A percentile compares a stretch with the other conserved stretches of the same genome.
phyloP scores from a whole-genome alignment of 2,113 vertebrate species.

The Cacatua alba region DNA sequence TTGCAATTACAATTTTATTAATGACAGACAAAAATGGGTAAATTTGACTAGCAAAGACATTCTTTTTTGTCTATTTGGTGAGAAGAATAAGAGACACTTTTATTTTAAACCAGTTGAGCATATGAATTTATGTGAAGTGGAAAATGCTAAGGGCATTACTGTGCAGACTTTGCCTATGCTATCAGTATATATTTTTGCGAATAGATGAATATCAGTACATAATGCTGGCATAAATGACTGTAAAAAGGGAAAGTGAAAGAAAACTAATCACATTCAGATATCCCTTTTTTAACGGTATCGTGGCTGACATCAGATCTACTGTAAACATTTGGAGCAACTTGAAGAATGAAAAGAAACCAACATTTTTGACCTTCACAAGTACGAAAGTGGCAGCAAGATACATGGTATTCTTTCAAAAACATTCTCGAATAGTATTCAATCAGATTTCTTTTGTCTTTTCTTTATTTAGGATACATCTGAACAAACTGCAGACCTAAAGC shows the following conservation, averaged over 20 bases:
- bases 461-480: not conserved
- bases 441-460: not conserved
- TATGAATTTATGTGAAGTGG: not conserved
- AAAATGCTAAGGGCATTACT: not conserved
- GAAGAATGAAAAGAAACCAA: not conserved
- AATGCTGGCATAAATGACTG: not conserved
- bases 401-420: not conserved
- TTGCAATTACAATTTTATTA: not conserved
- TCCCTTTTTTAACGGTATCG: not conserved
- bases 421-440: not conserved
- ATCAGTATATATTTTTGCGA: not conserved
- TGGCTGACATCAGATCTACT: not conserved
- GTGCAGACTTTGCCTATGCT: not conserved
- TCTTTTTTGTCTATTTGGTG: not conserved
- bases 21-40: not conserved
- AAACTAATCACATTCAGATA: not conserved
- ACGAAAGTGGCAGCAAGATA: not conserved
- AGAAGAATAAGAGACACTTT: not conserved
- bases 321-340: not conserved
- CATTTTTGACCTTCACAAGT: not conserved
- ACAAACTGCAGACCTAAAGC: not conserved
- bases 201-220: not conserved
- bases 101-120: not conserved
- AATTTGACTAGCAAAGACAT: not conserved
- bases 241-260: not conserved